Percentiles rank a stretch among this genome's conserved stretches.
Conservation (phyloP, 2,888 invertebrate genomes). For the Epirrita christyi region DNA sequence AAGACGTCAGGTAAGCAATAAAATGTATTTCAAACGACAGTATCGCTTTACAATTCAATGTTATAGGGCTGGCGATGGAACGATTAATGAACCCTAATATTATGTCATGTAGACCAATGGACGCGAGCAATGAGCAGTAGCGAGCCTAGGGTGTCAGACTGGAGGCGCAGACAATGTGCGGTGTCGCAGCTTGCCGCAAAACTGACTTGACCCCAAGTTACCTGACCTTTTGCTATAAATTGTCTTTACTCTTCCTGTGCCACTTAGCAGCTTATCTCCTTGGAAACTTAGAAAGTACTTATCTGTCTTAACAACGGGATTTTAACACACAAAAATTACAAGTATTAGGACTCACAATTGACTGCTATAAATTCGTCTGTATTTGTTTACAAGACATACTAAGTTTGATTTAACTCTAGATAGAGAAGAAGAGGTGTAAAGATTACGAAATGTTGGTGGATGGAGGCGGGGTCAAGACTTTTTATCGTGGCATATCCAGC, state of each 20-base stretch:
- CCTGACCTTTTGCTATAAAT: slow-evolving; percentile 39
- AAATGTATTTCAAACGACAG: slow-evolving; percentile 62
- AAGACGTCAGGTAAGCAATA: slow-evolving; percentile 70
- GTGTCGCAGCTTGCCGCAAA: slow-evolving; percentile 46
- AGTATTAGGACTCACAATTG: background rate
- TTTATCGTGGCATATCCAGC: too few species aligned
- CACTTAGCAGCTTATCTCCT: slow-evolving; percentile 13
- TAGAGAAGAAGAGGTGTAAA: too few species aligned
- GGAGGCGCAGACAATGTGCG: slow-evolving; percentile 42
- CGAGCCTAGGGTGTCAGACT: slow-evolving; percentile 3
- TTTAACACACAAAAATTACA: background rate
- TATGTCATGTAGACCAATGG: slow-evolving; percentile 10
- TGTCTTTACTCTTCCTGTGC: slow-evolving; percentile 30
- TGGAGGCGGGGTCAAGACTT: too few species aligned
- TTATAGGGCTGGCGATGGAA: slow-evolving; percentile 34
- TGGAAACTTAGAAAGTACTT: slow-evolving; percentile 1
- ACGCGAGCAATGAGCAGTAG: slow-evolving; percentile 16
- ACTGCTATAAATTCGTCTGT: background rate
- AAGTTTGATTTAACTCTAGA: too few species aligned
- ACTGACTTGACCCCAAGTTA: slow-evolving; percentile 42
- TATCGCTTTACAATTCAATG: slow-evolving; percentile 57
- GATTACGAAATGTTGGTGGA: too few species aligned
- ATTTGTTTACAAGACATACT: too few species aligned
- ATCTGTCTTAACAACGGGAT: slow-evolving; percentile 14
- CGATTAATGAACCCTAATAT: slow-evolving; percentile 32